Base-by-base conservation (phyloP, 2,888 invertebrate species). In the Chirona hameri region DNA sequence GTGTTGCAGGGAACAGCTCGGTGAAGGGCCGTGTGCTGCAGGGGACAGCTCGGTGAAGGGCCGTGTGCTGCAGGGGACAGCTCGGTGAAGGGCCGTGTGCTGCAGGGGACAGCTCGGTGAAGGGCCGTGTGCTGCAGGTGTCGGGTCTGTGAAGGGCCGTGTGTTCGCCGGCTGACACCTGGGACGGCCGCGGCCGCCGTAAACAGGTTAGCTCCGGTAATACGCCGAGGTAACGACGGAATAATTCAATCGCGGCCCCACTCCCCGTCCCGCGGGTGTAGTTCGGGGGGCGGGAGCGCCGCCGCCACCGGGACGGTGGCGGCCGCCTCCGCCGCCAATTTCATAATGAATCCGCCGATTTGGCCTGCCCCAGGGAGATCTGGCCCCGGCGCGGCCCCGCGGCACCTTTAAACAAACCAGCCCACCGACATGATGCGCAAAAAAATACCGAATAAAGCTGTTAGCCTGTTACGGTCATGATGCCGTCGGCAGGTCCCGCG, bases 291-390 rank as follows among this genome's bases (percentile, higher is more conserved):
- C 39, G 39, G 72, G 31, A 18, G n/a, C 60, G 60, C 60, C 76
- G 5, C 72, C 72, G 31, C 72, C 29, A 3, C 18, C 10, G n/a
- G n/a, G n/a, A n/a, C n/a, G n/a, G n/a, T n/a, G n/a, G n/a, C 57
- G 57, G 4, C 15, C 57, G 4, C 12, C 57, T 15, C 15, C 21
- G 57, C n/a, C n/a, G 76, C 39, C 76, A 76, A 76, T 76, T 76
- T 76, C 39, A 76, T 76, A 76, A 76, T 76, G 76, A 76, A 76
- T 29, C 76, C 76, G 12, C 18, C 76, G 76, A 76, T 76, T 76
- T 39, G 76, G 10, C 15, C 39, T 21, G 76, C 39, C 76, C 39
- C 76, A 7, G 9, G 18, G 76, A 76, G 76, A 39, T 21, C 39
- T 7, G 76, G 21, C 39, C 5, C 21, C 39, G 24, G 76, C 18